phyloP scores from a whole-genome alignment of 2,797 vertebrate species.

The Anguilla obscura region DNA sequence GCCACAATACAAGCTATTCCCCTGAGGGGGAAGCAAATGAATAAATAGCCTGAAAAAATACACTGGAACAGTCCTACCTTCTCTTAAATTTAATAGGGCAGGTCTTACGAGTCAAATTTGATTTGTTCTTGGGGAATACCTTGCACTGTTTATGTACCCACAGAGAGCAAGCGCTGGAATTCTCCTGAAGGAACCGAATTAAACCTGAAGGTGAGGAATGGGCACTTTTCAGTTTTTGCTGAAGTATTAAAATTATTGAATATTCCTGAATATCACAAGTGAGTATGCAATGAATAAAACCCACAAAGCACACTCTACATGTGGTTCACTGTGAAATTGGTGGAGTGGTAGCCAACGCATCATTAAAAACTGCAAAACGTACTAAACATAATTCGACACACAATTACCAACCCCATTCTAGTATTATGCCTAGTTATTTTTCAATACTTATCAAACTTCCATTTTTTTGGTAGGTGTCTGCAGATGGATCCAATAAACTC shows the following conservation, averaged over 20 bases:
- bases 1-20: constrained; percentile 12
- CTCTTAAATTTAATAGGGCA: background rate
- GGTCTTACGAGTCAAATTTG: background rate
- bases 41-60: background rate
- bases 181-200: background rate
- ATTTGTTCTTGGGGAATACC: background rate
- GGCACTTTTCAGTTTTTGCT: background rate
- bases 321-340: background rate
- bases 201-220: background rate
- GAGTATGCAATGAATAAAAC: background rate
- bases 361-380: background rate
- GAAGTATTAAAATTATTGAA: background rate
- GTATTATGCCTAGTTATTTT: background rate
- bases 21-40: background rate
- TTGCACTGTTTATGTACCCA: background rate
- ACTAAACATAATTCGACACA: background rate
- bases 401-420: background rate
- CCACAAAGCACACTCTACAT: background rate
- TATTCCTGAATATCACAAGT: background rate
- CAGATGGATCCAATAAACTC: constrained; percentile 12
- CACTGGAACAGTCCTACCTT: background rate
- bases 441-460: background rate
- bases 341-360: background rate
- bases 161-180: background rate
- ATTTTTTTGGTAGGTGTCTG: background rate